A percentile compares a stretch with the other conserved stretches of the same genome.
Evolutionary conservation across 2,888 invertebrate species (phyloP).

Genomic region (Agrochola macilenta): DNA sequence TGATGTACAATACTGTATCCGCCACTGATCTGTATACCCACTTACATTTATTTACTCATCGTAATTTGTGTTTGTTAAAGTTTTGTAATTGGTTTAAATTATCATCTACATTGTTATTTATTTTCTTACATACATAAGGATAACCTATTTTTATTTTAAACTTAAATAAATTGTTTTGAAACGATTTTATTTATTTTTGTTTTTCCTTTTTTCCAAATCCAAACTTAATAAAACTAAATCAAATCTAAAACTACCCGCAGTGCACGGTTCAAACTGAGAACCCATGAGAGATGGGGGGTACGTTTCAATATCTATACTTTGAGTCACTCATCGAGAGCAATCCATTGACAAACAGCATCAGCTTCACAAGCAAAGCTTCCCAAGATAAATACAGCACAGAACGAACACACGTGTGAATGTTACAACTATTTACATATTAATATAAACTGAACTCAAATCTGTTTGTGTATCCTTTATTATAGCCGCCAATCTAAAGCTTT

Average conservation of each 20-base stretch:
- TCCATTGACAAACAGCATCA: conserved; percentile 58
- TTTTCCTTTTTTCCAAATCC: conserved; percentile 65
- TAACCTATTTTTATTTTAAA: conserved; percentile 65
- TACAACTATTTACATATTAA: conserved; percentile 22
- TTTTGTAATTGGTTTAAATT: conserved; percentile 63
- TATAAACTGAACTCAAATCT: conserved; percentile 31
- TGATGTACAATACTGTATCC: conserved; percentile 65
- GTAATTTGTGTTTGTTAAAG: conserved; percentile 63
- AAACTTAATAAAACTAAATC: conserved; percentile 58
- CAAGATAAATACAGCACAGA: conserved; percentile 63
- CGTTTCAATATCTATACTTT: conserved; percentile 50
- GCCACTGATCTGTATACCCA: conserved; percentile 65
- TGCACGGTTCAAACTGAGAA: conserved; percentile 49
- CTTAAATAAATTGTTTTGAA: conserved; percentile 72
- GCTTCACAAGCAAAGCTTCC: conserved; percentile 66
- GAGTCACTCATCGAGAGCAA: conserved; percentile 60
- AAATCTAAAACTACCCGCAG: conserved; percentile 53
- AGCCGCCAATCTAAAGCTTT: conserved; percentile 26
- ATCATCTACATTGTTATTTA: conserved; percentile 64
- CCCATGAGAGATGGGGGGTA: conserved; percentile 51
- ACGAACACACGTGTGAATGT: conserved; percentile 58
- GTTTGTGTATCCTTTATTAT: conserved; percentile 38
- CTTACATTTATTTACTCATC: conserved; percentile 67
- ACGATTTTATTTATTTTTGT: conserved; percentile 68
- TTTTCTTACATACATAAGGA: conserved; percentile 65